Evolutionary conservation across 2,888 invertebrate species (phyloP).

Genomic region (Amphimallon solstitiale): DNA sequence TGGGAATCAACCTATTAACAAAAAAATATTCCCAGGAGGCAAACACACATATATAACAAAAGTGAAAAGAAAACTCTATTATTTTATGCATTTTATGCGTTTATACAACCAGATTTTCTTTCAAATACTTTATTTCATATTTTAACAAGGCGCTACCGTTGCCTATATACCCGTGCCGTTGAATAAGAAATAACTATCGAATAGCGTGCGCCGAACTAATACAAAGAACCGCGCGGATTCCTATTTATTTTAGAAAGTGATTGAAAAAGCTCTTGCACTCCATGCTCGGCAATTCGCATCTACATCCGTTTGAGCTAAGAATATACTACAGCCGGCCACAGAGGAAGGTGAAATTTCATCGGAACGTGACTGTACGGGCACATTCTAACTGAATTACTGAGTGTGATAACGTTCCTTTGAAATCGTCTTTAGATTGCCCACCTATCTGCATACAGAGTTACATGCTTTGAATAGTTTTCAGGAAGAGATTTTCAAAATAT

Average conservation of each 20-base stretch:
- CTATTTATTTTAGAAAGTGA: slow-evolving; percentile 54
- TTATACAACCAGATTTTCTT: no score
- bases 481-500: no score
- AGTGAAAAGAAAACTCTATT: no score
- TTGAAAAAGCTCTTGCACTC: slow-evolving; percentile 55
- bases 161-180: no score
- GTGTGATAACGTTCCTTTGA: slow-evolving; percentile 60
- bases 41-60: no score
- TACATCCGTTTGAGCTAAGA: slow-evolving; percentile 56
- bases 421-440: slow-evolving; percentile 59
- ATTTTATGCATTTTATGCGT: no score
- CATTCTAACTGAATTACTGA: slow-evolving; percentile 51
- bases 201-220: slow-evolving; percentile 13
- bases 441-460: slow-evolving; percentile 54
- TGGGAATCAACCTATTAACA: no score
- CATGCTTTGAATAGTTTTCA: slow-evolving; percentile 24
- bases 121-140: no score
- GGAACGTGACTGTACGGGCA: slow-evolving; percentile 40
- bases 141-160: no score
- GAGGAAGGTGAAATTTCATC: background rate
- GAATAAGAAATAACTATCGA: no score
- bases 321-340: slow-evolving; percentile 42
- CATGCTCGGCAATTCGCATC: slow-evolving; percentile 55
- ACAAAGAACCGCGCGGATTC: slow-evolving; percentile 44
- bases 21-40: no score